Evolutionary conservation across 1,140 invertebrate genomes (phyloP), one percentile per base, ranked within the genome.

Genomic region (Diabrotica undecimpunctata): DNA sequence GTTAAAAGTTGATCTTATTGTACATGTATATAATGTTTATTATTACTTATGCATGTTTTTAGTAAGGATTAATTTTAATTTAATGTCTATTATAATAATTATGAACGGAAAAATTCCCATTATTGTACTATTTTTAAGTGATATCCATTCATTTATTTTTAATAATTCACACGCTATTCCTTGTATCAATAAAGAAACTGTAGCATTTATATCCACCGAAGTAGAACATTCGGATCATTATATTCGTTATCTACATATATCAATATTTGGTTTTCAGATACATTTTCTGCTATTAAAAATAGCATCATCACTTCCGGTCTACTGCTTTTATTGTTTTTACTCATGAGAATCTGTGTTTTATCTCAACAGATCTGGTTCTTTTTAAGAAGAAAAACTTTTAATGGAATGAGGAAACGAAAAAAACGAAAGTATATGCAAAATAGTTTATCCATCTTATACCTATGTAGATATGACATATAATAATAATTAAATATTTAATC

Each of bases 271-370:
- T 46, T 60, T 60, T 60, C 13, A 10, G 41, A 46, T 46, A 60
- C 38, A 58, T 25, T 58, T 58, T n/a, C 56, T 58, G 57, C 38
- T 39, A 50, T 60, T 60, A 60, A 60, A 60, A 60, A 60, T 60
- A 60, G 58, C 58, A 50, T 13, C 39, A 41, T 41, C n/a, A 36
- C 46, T 60, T 60, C 58, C 58, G 58, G 58, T 50, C 35, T 58
- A 58, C 25, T 25, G 25, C 25, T 25, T 25, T 25, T 25, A 25
- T 25, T 25, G 25, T 25, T 25, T 25, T 25, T 25, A 25, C 25
- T 25, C 25, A 25, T 4, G 25, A 25, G 25, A 25, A n/a, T n/a
- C 25, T 25, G 4, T 25, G 25, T 25, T 25, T 25, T 25, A 25
- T 25, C 1, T 25, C 25, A 25, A 25, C 25, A 25, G 25, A 25